phyloP scores from a whole-genome alignment of 2,797 vertebrate species.

The Danio tinwini region DNA sequence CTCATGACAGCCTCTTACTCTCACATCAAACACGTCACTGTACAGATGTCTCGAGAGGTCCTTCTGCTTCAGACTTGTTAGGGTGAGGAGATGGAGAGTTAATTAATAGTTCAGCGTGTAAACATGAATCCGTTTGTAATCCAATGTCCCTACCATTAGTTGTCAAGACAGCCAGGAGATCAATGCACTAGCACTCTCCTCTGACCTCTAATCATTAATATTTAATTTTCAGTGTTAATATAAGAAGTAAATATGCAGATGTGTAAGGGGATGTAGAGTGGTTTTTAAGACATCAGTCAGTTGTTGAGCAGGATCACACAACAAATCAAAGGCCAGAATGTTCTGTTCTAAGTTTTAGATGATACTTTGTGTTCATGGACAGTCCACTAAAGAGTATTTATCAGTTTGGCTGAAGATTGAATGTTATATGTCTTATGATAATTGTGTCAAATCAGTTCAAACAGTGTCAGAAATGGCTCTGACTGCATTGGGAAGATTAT shows the following conservation, averaged over 20 bases:
- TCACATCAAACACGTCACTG: not conserved
- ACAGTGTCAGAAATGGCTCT: too few relatives aligned
- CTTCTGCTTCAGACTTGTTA: conserved; percentile 30
- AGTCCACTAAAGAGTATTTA: not conserved
- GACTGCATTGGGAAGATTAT: too few relatives aligned
- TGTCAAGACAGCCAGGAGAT: not conserved
- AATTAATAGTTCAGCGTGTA: conserved; percentile 31
- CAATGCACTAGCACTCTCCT: conserved; percentile 5
- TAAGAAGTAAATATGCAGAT: not conserved
- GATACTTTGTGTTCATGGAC: not conserved
- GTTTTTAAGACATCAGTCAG: not conserved
- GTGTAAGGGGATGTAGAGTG: not conserved
- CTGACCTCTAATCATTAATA: conserved; percentile 11
- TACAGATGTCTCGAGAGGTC: conserved; percentile 3
- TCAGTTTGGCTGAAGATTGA: too few relatives aligned
- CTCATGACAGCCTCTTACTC: conserved; percentile 12
- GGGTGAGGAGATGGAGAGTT: conserved; percentile 21
- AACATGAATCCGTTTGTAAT: not conserved
- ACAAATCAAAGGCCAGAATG: not conserved
- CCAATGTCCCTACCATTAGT: conserved; percentile 1
- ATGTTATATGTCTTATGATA: too few relatives aligned
- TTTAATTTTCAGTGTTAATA: conserved; percentile 24
- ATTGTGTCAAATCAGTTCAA: too few relatives aligned
- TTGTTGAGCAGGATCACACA: not conserved
- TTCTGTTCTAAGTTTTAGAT: not conserved